Evolutionary conservation across 1,140 invertebrate genomes (phyloP).

Genomic region (Aleiodes sp.): DNA sequence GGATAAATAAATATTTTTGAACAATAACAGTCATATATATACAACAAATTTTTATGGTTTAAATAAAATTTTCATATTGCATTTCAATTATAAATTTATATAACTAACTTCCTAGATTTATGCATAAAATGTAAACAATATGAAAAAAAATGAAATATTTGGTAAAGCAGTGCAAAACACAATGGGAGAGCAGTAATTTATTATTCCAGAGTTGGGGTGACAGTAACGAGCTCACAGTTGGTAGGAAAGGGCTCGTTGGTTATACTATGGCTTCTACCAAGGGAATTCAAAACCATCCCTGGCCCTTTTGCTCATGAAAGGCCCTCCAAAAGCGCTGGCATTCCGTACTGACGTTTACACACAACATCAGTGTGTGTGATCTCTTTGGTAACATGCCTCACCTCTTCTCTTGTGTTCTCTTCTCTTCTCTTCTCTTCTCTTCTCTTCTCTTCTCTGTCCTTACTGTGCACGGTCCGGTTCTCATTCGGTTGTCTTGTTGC

Average conservation of each 20-base stretch:
- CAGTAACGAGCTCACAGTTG: conserved; percentile 17
- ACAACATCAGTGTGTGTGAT: conserved; percentile 2
- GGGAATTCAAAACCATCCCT: conserved; percentile 4
- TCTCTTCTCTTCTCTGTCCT: neutral
- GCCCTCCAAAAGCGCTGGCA: conserved; percentile 12
- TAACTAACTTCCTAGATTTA: too few species aligned
- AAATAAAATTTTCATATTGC: neutral
- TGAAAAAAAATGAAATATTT: too few species aligned
- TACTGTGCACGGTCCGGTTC: neutral
- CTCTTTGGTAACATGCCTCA: neutral
- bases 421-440: neutral
- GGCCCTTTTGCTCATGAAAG: conserved; percentile 27
- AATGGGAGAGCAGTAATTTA: too few species aligned
- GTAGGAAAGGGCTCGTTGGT: conserved; percentile 22
- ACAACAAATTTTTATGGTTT: neutral
- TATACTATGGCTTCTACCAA: conserved; percentile 3
- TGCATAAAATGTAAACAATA: too few species aligned
- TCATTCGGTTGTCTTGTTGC: conserved; percentile 5
- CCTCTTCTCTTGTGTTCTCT: neutral
- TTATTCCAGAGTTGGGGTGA: conserved; percentile 19
- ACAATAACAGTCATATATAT: too few species aligned
- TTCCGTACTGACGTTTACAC: conserved; percentile 17
- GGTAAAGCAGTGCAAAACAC: too few species aligned
- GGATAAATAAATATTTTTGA: too few species aligned
- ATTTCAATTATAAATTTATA: too few species aligned